Percentiles rank a stretch among this genome's conserved stretches.
Evolutionary conservation across 2,888 invertebrate species (phyloP).

Genomic region (Malachius bipustulatus): DNA sequence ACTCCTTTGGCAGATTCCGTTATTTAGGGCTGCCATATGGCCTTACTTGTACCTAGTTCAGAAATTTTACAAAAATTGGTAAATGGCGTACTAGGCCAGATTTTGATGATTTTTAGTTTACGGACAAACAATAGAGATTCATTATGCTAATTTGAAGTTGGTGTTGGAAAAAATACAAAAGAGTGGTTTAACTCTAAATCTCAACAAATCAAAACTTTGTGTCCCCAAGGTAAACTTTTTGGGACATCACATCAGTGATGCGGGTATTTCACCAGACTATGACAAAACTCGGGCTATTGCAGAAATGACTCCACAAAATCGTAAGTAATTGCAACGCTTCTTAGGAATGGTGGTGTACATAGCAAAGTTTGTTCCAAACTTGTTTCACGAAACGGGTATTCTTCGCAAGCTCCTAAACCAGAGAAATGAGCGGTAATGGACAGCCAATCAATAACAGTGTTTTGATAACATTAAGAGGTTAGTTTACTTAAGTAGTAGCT

Average conservation of each 20-base stretch:
- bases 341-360: slow-evolving; percentile 11
- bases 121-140: too few species aligned
- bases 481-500: neutral
- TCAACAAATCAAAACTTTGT: too few species aligned
- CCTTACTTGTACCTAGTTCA: too few species aligned
- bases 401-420: slow-evolving; percentile 8
- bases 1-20: too few species aligned
- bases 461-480: slow-evolving; percentile 8
- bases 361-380: slow-evolving; percentile 12
- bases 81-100: too few species aligned
- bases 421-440: slow-evolving; percentile 8
- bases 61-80: too few species aligned
- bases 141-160: too few species aligned
- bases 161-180: too few species aligned
- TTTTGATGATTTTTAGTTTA: too few species aligned
- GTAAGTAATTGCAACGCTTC: slow-evolving; percentile 7
- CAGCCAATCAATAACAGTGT: slow-evolving; percentile 6
- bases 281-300: neutral
- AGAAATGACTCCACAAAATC: slow-evolving; percentile 1
- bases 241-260: neutral
- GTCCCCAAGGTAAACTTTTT: slow-evolving; percentile 1
- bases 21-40: too few species aligned
- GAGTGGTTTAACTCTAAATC: too few species aligned
- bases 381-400: slow-evolving; percentile 9
- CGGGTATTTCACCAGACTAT: neutral